These are phyloP conservation scores for Callithrix jacchus DNA, from an alignment of 2,113 vertebrate species.

Conservation along the genomic window DNA sequence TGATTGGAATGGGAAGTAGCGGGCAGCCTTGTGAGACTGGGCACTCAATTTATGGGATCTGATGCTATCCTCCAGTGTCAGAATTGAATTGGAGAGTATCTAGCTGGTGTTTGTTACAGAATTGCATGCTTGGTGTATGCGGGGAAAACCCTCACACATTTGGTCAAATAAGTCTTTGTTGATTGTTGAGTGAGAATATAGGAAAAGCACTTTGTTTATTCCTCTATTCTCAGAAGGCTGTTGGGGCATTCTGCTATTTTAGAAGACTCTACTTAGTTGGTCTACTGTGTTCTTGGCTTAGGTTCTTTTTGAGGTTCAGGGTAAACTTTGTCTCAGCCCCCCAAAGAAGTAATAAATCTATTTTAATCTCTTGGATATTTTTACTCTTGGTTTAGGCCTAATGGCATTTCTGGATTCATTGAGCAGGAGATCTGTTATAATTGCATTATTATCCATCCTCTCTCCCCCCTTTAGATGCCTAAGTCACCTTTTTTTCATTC, in stretches of 20 bases:
- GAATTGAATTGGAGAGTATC: not conserved
- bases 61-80: not conserved
- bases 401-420: not conserved
- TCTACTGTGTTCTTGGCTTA: not conserved
- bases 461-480: not conserved
- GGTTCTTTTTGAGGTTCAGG: not conserved
- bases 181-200: not conserved
- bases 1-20: not conserved
- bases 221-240: not conserved
- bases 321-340: not conserved
- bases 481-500: slow-evolving; percentile 12
- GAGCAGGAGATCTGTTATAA: not conserved
- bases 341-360: not conserved
- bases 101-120: not conserved
- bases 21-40: not conserved
- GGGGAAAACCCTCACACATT: not conserved
- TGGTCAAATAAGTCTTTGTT: not conserved
- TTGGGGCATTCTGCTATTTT: not conserved
- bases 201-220: not conserved
- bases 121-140: not conserved
- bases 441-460: not conserved
- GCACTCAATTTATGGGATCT: not conserved
- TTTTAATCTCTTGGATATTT: not conserved
- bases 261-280: not conserved
- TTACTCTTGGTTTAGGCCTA: not conserved